Percentiles rank a stretch among this genome's conserved stretches.
Conservation (phyloP, 1,140 invertebrate species). For the Caenorhabditis latens region DNA sequence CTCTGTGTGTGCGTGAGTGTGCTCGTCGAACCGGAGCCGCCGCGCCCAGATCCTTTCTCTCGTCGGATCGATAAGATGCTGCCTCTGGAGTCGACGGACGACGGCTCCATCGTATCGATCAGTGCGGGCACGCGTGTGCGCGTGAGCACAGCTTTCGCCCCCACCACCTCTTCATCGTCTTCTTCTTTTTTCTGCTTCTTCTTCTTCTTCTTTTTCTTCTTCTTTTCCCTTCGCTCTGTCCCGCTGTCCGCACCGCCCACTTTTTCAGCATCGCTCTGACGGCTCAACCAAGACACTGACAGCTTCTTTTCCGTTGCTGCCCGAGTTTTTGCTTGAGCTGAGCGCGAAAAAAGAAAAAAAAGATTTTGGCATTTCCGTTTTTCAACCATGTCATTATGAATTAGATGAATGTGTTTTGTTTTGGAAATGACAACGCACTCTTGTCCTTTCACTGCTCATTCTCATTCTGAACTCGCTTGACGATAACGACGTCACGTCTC, state of each 20-base stretch:
- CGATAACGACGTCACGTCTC: constrained; percentile 4
- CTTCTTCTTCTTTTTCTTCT: not conserved
- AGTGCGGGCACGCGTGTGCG: constrained; percentile 26
- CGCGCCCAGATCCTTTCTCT: not conserved
- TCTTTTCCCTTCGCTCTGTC: not conserved
- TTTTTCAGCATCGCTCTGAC: constrained; percentile 41
- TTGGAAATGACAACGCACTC: not conserved
- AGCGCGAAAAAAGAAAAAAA: not conserved
- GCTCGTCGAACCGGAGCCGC: constrained; percentile 24
- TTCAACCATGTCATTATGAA: constrained; percentile 7
- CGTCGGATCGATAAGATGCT: constrained; percentile 37
- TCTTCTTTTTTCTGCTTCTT: constrained; percentile 20
- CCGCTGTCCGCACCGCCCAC: constrained; percentile 37
- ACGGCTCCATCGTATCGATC: constrained; percentile 50
- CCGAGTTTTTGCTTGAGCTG: not conserved
- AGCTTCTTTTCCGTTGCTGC: constrained; percentile 18
- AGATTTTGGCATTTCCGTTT: constrained; percentile 47
- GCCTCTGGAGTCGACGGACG: constrained; percentile 3
- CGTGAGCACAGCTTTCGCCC: constrained; percentile 51
- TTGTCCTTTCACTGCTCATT: constrained; percentile 8
- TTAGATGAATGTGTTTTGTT: not conserved
- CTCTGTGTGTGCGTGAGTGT: constrained; percentile 21
- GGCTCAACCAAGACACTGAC: constrained; percentile 32
- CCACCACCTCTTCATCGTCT: constrained; percentile 49
- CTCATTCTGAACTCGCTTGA: not conserved